These are phyloP conservation scores for Julus scandinavius DNA, from an alignment of 2,888 invertebrate species.

Conservation along the genomic window DNA sequence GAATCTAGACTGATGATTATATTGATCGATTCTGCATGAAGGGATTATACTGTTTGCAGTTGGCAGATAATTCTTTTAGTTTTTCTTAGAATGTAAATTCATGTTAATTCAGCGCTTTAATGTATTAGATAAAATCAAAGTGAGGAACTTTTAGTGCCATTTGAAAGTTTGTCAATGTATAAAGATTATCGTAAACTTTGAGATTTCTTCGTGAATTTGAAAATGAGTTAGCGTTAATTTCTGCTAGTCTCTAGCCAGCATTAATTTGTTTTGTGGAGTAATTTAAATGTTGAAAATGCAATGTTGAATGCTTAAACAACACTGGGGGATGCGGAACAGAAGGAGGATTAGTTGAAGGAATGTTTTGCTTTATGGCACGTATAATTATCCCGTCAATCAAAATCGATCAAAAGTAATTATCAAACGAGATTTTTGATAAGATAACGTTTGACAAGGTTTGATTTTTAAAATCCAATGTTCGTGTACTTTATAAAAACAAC, in stretches of 20 bases:
- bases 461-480: not conserved
- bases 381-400: slow-evolving; percentile 11
- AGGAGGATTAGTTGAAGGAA: not conserved
- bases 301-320: not conserved
- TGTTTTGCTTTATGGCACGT: not conserved
- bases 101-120: no score
- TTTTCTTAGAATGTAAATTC: no score
- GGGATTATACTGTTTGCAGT: no score
- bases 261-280: not conserved
- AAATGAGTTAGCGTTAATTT: not conserved
- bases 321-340: not conserved
- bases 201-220: not conserved
- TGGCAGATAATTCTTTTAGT: no score
- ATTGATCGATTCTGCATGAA: no score
- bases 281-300: not conserved
- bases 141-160: no score
- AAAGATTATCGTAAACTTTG: no score
- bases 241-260: not conserved
- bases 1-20: no score
- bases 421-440: not conserved
- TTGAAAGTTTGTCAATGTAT: no score
- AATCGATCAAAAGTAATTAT: slow-evolving; percentile 4
- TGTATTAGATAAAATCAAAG: no score
- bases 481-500: not conserved
- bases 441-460: not conserved